Conservation (phyloP, 2,888 invertebrate species). For the Limnephilus marmoratus region DNA sequence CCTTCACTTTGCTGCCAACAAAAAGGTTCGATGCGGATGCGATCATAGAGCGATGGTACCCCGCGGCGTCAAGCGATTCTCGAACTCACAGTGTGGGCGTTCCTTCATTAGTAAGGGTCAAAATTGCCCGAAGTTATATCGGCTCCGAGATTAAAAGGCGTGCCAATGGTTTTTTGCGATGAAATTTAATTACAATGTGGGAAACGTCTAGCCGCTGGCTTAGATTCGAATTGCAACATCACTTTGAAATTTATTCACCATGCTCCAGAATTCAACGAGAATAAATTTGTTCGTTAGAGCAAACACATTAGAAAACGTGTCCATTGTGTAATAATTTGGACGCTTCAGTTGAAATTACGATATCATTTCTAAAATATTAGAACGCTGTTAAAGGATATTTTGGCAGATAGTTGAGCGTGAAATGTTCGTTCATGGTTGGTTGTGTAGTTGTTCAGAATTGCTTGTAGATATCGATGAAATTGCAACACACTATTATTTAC, state of each 20-base stretch:
- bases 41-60: neutral
- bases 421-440: neutral
- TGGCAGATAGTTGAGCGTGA: neutral
- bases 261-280: neutral
- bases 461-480: neutral
- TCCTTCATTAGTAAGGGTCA: slow-evolving; percentile 32
- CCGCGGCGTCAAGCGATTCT: slow-evolving; percentile 29
- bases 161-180: slow-evolving; percentile 45
- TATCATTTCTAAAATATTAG: neutral
- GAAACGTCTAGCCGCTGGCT: slow-evolving; percentile 23
- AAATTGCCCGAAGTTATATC: slow-evolving; percentile 3
- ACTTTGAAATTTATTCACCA: neutral
- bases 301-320: neutral
- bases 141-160: slow-evolving; percentile 33
- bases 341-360: neutral
- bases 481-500: neutral
- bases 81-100: neutral
- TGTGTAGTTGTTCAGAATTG: neutral
- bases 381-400: neutral
- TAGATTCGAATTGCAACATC: neutral
- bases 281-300: neutral
- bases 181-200: slow-evolving; percentile 30
- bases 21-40: slow-evolving; percentile 31
- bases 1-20: slow-evolving; percentile 15
- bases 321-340: neutral